These are phyloP conservation scores for Pholis gunnellus DNA, from an alignment of 2,113 vertebrate genomes.

Conservation along the genomic window DNA sequence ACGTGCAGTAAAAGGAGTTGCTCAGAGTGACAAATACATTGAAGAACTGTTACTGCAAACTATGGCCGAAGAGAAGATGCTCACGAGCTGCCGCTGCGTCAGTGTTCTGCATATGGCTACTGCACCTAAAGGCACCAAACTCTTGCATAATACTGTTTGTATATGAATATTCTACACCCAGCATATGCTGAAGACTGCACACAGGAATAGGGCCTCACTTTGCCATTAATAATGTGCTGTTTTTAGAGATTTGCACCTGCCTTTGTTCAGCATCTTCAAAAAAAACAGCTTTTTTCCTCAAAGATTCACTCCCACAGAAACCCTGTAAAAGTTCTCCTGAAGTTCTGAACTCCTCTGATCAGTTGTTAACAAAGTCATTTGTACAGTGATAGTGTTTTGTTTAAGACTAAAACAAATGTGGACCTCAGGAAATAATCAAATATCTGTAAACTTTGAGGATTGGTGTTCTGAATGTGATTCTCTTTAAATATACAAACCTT, in stretches of 20 bases:
- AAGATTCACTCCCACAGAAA: not conserved
- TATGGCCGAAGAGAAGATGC: slow-evolving; percentile 5
- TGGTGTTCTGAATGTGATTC: not conserved
- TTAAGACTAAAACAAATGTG: slow-evolving; percentile 3
- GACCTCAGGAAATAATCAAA: not conserved
- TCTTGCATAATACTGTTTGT: slow-evolving; percentile 17
- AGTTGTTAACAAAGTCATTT: not conserved
- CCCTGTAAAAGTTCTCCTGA: not conserved
- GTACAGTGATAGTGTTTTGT: not conserved
- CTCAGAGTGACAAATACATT: too few species aligned
- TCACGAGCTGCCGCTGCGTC: slow-evolving; percentile 38
- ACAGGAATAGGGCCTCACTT: slow-evolving; percentile 16
- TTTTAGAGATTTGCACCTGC: slow-evolving; percentile 38
- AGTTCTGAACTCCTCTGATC: slow-evolving; percentile 24
- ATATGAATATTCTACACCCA: slow-evolving; percentile 58
- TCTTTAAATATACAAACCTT: not conserved
- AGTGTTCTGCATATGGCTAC: slow-evolving; percentile 32
- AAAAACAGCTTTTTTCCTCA: slow-evolving; percentile 16
- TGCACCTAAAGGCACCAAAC: slow-evolving; percentile 27
- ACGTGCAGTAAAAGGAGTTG: not conserved
- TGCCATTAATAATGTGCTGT: slow-evolving; percentile 52
- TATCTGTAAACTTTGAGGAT: not conserved
- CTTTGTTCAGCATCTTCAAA: slow-evolving; percentile 11
- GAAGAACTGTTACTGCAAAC: not conserved
- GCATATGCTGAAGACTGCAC: slow-evolving; percentile 55